Conservation (phyloP, 1,140 invertebrate genomes). For the Saxidomus purpurata region DNA sequence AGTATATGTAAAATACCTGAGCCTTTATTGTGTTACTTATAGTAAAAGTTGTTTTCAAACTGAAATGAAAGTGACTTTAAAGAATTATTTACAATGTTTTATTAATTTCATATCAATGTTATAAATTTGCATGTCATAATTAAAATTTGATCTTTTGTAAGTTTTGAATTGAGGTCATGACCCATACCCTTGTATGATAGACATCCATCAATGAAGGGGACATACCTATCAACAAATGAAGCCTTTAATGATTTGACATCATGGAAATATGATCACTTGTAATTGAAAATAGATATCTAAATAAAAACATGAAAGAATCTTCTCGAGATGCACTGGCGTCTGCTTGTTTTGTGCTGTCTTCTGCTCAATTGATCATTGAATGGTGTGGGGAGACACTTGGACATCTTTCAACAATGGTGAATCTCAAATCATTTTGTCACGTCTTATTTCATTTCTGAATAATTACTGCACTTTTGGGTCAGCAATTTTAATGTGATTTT, state of each 20-base stretch:
- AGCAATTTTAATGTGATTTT: neutral
- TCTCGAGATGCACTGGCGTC: neutral
- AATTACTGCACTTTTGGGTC: neutral
- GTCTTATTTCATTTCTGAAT: neutral
- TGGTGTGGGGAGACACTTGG: neutral
- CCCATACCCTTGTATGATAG: too few relatives aligned
- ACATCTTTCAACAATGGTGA: neutral
- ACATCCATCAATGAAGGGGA: neutral
- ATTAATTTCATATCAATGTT: neutral
- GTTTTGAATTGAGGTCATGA: neutral
- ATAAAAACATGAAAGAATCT: conserved; percentile 20
- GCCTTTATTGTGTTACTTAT: too few relatives aligned
- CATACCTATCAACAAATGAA: neutral
- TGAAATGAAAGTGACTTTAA: neutral
- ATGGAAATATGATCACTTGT: conserved; percentile 13
- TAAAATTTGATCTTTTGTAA: neutral
- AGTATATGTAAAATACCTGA: too few relatives aligned
- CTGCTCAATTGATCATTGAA: conserved; percentile 8
- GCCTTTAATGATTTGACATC: conserved; percentile 6
- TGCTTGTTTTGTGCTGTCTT: neutral
- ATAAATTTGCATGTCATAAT: neutral
- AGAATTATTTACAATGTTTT: neutral
- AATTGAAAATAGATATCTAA: conserved; percentile 22
- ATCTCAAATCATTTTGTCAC: neutral
- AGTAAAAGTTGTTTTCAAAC: neutral